Evolutionary conservation across 2,797 vertebrate genomes (phyloP).

Genomic region (Emys orbicularis): DNA sequence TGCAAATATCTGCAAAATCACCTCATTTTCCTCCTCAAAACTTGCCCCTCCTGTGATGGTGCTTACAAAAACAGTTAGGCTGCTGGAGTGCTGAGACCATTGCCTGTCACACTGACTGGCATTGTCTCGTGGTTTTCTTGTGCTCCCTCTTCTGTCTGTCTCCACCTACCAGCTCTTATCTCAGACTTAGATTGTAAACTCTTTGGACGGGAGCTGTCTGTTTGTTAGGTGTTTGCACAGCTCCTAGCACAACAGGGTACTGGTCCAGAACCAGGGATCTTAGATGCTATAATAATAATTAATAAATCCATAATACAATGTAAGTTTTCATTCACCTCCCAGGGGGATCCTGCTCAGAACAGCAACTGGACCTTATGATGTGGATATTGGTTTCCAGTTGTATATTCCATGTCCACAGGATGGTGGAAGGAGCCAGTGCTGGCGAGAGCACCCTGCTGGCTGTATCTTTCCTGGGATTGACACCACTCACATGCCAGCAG

Average conservation of each 20-base stretch:
- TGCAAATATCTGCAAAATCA: neutral
- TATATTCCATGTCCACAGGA: neutral
- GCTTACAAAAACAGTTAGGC: neutral
- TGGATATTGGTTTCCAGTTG: neutral
- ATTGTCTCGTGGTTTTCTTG: too few relatives aligned
- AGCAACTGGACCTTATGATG: fast-evolving
- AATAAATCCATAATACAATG: neutral
- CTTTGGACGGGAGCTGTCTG: neutral
- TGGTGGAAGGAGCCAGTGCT: neutral
- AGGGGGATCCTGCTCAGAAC: neutral
- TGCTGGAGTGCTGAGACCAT: neutral
- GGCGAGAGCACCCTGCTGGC: neutral
- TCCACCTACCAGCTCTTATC: too few relatives aligned
- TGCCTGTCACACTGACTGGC: neutral
- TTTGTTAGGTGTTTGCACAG: neutral
- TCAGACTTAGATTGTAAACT: neutral
- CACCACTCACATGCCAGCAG: fast-evolving
- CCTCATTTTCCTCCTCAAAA: too few relatives aligned
- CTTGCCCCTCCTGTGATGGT: neutral
- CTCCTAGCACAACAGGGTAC: too few relatives aligned
- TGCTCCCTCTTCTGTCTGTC: neutral
- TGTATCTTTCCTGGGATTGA: neutral
- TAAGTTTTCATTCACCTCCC: neutral
- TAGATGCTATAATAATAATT: neutral
- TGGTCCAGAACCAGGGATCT: neutral